phyloP scores from a whole-genome alignment of 2,113 vertebrate species.

The Ploceus nigricollis region DNA sequence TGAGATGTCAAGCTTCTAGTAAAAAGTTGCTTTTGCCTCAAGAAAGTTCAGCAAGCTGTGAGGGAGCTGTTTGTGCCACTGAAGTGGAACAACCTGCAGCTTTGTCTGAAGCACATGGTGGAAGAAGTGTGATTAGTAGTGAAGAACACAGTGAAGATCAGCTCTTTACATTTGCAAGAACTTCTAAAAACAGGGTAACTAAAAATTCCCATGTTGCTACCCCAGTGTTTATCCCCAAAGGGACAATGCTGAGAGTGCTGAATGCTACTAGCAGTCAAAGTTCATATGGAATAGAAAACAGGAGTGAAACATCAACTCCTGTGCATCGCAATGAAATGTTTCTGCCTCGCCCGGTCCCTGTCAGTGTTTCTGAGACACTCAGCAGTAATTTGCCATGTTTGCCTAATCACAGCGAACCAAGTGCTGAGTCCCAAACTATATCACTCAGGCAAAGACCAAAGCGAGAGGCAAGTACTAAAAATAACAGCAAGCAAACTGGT shows the following conservation, averaged over 20 bases:
- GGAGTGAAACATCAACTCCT: neutral
- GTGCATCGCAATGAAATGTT: constrained; percentile 40
- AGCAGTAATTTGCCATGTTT: neutral
- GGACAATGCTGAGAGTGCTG: constrained; percentile 73
- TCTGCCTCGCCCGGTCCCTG: constrained; percentile 41
- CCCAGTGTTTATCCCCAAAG: constrained; percentile 76
- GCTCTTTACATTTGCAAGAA: neutral
- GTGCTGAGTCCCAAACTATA: neutral
- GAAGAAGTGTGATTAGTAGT: neutral
- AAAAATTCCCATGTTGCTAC: constrained; percentile 59
- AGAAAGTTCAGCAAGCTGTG: neutral
- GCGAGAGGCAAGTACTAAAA: constrained; percentile 28
- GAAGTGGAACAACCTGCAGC: neutral
- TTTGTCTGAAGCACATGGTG: neutral
- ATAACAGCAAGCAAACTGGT: neutral
- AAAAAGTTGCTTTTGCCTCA: neutral
- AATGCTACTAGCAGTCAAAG: constrained; percentile 46
- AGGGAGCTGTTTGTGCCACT: neutral
- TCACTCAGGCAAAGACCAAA: constrained; percentile 50
- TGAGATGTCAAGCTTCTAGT: neutral
- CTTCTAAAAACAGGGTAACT: constrained; percentile 18
- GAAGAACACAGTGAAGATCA: neutral
- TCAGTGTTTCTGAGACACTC: constrained; percentile 13
- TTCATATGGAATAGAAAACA: neutral
- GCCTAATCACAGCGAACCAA: neutral